These are phyloP conservation scores for Paramormyrops kingsleyae DNA, from an alignment of 2,113 vertebrate genomes.

Conservation along the genomic window DNA sequence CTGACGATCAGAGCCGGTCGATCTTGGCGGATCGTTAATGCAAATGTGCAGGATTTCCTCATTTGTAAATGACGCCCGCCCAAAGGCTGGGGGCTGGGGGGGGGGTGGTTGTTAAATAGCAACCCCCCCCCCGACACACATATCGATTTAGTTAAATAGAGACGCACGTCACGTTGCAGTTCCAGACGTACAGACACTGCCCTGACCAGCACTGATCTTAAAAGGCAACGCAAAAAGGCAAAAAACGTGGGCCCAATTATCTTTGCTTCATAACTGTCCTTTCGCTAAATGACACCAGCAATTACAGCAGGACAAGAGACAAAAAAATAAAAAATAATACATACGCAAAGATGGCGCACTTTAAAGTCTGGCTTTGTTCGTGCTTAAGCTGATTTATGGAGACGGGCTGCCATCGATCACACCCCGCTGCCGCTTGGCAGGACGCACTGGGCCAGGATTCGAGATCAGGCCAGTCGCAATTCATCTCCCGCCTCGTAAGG, in stretches of 20 bases:
- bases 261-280: background rate
- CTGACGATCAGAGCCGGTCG: background rate
- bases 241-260: background rate
- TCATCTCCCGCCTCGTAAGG: background rate
- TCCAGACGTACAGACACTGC: background rate
- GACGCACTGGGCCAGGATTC: background rate
- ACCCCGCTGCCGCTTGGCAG: background rate
- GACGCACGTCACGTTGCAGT: background rate
- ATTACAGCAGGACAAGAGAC: background rate
- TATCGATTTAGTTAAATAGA: background rate
- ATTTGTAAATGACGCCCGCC: background rate
- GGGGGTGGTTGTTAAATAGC: background rate
- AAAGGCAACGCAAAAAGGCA: background rate
- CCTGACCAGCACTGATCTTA: background rate
- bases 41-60: background rate
- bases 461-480: background rate
- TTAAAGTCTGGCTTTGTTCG: background rate
- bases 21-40: background rate
- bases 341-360: background rate
- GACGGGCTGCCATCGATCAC: background rate
- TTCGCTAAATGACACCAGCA: background rate
- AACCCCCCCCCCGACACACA: background rate
- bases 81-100: no score
- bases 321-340: background rate
- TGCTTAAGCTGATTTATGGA: slow-evolving; percentile 6